Conservation (phyloP, 2,113 vertebrate species). For the Verasper variegatus region DNA sequence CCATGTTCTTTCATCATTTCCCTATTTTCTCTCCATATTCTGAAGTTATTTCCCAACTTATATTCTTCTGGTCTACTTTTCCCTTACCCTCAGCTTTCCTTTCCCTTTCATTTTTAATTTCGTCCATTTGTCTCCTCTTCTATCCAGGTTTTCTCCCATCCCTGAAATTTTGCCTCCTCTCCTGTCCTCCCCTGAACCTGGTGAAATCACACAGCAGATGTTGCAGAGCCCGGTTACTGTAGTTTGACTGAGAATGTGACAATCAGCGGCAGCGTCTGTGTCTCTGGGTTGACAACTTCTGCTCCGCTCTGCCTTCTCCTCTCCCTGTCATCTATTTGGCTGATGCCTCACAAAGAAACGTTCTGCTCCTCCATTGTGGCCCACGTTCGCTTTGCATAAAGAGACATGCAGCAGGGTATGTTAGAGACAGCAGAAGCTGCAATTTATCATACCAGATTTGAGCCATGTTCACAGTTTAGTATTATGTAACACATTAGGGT, state of each 20-base stretch:
- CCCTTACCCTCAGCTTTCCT: background rate
- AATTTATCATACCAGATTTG: constrained; percentile 15
- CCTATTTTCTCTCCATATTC: too few species aligned
- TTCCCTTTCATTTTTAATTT: constrained; percentile 7
- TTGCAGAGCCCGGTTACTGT: constrained; percentile 32
- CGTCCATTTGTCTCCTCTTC: background rate
- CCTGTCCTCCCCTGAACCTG: constrained; percentile 10
- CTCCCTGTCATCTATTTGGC: constrained; percentile 36
- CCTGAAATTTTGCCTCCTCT: background rate
- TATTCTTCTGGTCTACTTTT: background rate
- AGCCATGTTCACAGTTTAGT: background rate
- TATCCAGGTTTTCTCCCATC: constrained; percentile 2
- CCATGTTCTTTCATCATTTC: constrained; percentile 3
- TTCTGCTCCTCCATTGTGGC: constrained; percentile 13
- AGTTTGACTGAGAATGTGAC: constrained; percentile 42
- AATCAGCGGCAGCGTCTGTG: constrained; percentile 24
- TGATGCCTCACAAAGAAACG: constrained; percentile 35
- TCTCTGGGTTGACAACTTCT: constrained; percentile 30
- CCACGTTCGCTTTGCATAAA: constrained; percentile 3
- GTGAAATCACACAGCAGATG: constrained; percentile 45
- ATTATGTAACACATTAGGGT: background rate
- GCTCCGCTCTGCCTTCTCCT: constrained; percentile 34
- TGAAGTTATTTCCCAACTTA: background rate
- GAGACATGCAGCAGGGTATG: constrained; percentile 1
- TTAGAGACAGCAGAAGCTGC: constrained; percentile 13